Base-by-base conservation (phyloP, 2,888 invertebrate genomes). In the Eupithecia dodoneata region DNA sequence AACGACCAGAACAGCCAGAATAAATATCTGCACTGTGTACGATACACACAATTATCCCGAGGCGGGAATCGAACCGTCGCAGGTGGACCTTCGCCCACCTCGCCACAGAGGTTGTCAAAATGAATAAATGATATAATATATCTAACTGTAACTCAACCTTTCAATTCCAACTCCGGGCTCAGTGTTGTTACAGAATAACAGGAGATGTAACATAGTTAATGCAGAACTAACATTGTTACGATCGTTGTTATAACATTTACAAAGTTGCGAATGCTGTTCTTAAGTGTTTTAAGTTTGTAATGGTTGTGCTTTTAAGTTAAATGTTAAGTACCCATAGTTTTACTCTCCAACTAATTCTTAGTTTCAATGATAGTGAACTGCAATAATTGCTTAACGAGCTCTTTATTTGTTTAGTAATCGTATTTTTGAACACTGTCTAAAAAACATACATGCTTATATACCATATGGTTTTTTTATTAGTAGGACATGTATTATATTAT, bases 131-230 rank as follows among this genome's bases (percentile, higher is more conserved):
- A 44, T 44, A 44, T 44, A 44, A 44, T 44, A 44, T 6, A 6
- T 6, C 44, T 44, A 6, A 44, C 44, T 44, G 55, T n/a, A n/a
- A n/a, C 55, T 55, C n/a, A 13, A 15, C 66, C 41, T 41, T 42
- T 66, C 15, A 66, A 42, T 66, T 66, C 12, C 63, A 18, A 63
- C 4, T 9, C 10, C 10, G 63, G 12, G n/a, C 12, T 59, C 10
- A 59, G 3, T 4, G 18, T 63, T 30, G 18, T 63, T 63, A 63
- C 30, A 63, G 30, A 63, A 63, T 69, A 69, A 69, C 67, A 69
- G 44, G 45, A 71, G n/a, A 75, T 78, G 76, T 75, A 63, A 76
- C 75, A 85, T 86, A 83, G 83, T 86, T 84, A 82, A 80, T 82
- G 82, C 80, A 83, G 67, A 45, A 69, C 67, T 45, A 69, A 69